Conservation (phyloP, 2,888 invertebrate genomes). For the Rhodophaea formosa region DNA sequence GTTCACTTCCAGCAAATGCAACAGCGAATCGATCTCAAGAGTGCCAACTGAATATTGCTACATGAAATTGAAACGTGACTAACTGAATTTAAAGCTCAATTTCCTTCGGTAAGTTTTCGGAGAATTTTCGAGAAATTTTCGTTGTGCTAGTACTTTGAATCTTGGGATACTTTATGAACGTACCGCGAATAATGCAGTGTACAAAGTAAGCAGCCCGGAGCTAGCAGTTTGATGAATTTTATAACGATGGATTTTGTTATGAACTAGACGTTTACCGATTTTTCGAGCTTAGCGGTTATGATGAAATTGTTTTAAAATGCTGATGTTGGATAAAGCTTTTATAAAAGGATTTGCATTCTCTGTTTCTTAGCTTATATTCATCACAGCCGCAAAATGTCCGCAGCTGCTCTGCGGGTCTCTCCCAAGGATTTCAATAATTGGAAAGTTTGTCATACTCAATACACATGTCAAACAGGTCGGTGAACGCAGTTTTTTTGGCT, state of each 20-base stretch:
- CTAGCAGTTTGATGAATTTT: slow-evolving; percentile 53
- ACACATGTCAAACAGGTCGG: too few relatives aligned
- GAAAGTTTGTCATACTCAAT: too few relatives aligned
- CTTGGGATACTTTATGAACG: slow-evolving; percentile 57
- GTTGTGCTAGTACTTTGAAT: slow-evolving; percentile 53
- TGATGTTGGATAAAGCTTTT: background rate
- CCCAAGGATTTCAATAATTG: too few relatives aligned
- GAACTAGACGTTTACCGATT: slow-evolving; percentile 25
- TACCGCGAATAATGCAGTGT: slow-evolving; percentile 50
- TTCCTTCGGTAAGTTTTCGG: slow-evolving; percentile 24
- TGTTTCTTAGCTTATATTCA: too few relatives aligned
- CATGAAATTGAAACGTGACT: slow-evolving; percentile 33
- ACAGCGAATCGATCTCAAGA: slow-evolving; percentile 55
- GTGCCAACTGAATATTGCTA: slow-evolving; percentile 40
- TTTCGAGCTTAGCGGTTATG: slow-evolving; percentile 8
- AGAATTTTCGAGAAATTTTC: slow-evolving; percentile 54
- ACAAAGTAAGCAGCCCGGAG: slow-evolving; percentile 41
- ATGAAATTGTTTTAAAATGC: background rate
- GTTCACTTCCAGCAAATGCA: slow-evolving; percentile 44
- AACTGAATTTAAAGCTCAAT: slow-evolving; percentile 28
- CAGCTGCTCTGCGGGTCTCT: too few relatives aligned
- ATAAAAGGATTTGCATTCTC: background rate
- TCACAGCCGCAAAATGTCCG: too few relatives aligned
- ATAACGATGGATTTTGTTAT: slow-evolving; percentile 59
- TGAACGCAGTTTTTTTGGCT: too few relatives aligned